A percentile compares a stretch with the other conserved stretches of the same genome.
Evolutionary conservation across 1,140 invertebrate genomes (phyloP).

Genomic region (Scylla paramamosain): DNA sequence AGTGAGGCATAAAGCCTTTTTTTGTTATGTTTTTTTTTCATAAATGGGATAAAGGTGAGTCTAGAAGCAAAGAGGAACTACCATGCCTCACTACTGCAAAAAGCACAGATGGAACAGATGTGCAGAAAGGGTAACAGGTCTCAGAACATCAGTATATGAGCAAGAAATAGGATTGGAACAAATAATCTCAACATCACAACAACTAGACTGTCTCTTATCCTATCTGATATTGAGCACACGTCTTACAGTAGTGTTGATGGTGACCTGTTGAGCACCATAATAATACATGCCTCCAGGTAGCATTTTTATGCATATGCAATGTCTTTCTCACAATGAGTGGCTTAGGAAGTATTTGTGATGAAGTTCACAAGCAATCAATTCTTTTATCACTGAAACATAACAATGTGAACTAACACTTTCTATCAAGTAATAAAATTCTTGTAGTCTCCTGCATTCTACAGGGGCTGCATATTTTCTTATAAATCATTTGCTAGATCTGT

Average conservation of each 20-base stretch:
- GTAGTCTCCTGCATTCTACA: neutral
- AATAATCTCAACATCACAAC: slow-evolving; percentile 74
- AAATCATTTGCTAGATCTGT: neutral
- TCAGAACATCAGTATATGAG: slow-evolving; percentile 64
- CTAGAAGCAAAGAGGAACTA: slow-evolving; percentile 69
- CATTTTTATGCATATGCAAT: slow-evolving; percentile 50
- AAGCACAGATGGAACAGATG: slow-evolving; percentile 68
- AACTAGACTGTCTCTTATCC: slow-evolving; percentile 75
- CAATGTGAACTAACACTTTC: slow-evolving; percentile 57
- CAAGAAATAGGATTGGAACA: slow-evolving; percentile 70
- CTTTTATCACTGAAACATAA: slow-evolving; percentile 35
- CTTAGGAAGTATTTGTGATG: slow-evolving; percentile 12
- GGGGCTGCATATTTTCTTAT: neutral
- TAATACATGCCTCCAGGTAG: slow-evolving; percentile 51
- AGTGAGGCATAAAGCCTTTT: slow-evolving; percentile 67
- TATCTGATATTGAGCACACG: slow-evolving; percentile 75
- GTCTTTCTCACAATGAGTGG: slow-evolving; percentile 51
- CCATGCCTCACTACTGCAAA: slow-evolving; percentile 72
- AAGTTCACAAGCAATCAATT: slow-evolving; percentile 37
- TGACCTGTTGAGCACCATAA: slow-evolving; percentile 72
- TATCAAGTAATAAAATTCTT: slow-evolving; percentile 33
- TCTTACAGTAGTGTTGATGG: slow-evolving; percentile 67
- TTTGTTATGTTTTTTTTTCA: slow-evolving; percentile 21
- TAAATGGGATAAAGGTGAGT: slow-evolving; percentile 55
- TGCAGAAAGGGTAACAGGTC: slow-evolving; percentile 59